Conservation (phyloP, 2,113 vertebrate species). For the Trogon melanurus region DNA sequence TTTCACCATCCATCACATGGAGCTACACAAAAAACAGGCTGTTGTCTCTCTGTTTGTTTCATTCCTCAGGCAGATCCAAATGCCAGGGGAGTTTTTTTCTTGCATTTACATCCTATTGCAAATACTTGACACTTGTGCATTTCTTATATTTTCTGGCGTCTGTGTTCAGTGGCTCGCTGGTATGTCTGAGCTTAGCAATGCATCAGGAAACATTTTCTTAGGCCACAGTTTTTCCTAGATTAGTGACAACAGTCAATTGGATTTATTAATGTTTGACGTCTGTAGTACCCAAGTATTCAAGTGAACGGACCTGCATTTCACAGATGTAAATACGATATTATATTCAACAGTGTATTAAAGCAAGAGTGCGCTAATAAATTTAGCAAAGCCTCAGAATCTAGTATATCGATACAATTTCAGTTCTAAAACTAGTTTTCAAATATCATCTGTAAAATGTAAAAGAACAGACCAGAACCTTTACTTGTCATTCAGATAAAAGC, state of each 20-base stretch:
- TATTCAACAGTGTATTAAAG: neutral
- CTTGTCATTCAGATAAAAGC: neutral
- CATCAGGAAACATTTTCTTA: neutral
- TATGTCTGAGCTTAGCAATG: neutral
- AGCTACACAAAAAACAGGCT: neutral
- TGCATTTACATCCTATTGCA: neutral
- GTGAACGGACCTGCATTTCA: neutral
- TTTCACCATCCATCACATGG: accelerated
- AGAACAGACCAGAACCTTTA: neutral
- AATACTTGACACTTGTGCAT: neutral
- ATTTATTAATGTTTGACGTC: neutral
- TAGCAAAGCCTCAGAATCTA: neutral
- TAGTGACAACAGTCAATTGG: neutral
- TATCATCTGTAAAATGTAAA: neutral
- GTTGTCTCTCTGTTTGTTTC: neutral
- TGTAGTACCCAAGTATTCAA: neutral
- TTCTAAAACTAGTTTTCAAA: neutral
- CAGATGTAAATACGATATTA: neutral
- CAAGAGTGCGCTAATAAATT: neutral
- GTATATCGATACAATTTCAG: neutral
- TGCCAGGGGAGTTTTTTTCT: neutral
- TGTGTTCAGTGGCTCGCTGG: neutral
- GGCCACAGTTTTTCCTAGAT: neutral
- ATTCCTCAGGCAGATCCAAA: neutral
- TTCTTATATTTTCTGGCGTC: neutral